A percentile compares a stretch with the other conserved stretches of the same genome.
Conservation (phyloP, 2,113 vertebrate genomes). For the Crotalus helleri region DNA sequence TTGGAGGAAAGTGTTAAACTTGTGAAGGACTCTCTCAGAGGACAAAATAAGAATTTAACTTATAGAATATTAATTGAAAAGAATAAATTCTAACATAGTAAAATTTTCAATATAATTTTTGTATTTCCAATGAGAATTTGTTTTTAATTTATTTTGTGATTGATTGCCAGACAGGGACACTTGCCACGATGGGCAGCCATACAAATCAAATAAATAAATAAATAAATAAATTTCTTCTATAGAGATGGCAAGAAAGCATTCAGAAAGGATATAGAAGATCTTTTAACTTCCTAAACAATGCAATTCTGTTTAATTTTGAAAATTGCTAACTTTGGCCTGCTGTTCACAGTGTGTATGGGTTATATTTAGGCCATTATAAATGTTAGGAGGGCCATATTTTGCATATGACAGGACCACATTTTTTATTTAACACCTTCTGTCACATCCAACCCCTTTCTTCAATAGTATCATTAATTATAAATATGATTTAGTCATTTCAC, state of each 20-base stretch:
- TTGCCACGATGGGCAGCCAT: too few species aligned
- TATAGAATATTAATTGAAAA: not conserved
- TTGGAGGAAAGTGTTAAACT: too few species aligned
- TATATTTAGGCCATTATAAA: not conserved
- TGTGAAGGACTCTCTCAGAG: too few species aligned
- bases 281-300: conserved; percentile 15
- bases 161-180: too few species aligned
- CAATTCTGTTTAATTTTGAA: not conserved
- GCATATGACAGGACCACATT: not conserved
- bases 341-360: not conserved
- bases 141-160: too few species aligned
- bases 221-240: not conserved
- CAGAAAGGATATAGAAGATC: not conserved
- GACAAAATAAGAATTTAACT: too few species aligned
- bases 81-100: not conserved
- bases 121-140: too few species aligned
- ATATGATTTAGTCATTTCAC: not conserved
- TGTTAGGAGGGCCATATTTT: not conserved
- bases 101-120: too few species aligned
- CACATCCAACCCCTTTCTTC: not conserved
- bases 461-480: not conserved
- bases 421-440: not conserved
- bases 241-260: not conserved
- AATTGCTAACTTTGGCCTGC: not conserved
- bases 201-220: too few species aligned